Conservation (phyloP, 2,113 vertebrate species). For the Chlorodrepanis virens region DNA sequence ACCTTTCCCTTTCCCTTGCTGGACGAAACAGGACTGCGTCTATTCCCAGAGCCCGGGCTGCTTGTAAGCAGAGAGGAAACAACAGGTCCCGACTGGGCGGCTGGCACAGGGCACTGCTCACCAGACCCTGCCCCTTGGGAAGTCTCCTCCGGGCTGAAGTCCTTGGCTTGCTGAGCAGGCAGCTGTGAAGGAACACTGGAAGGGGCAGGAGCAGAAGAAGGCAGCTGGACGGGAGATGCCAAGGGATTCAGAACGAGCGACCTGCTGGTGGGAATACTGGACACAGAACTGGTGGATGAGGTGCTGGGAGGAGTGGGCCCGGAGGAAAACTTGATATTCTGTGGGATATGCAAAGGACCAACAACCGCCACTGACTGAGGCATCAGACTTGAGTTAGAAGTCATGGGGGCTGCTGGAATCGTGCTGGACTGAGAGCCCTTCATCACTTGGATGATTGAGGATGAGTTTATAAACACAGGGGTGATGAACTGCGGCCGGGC, state of each 20-base stretch:
- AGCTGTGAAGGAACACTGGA: constrained; percentile 54
- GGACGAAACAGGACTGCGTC: constrained; percentile 83
- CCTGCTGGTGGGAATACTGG: constrained; percentile 73
- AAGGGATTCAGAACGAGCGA: constrained; percentile 74
- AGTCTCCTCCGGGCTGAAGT: constrained; percentile 72
- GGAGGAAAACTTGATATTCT: constrained; percentile 87
- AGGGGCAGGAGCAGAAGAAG: constrained; percentile 69
- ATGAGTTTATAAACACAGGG: constrained; percentile 90
- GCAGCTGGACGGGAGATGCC: constrained; percentile 77
- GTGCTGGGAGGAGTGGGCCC: constrained; percentile 70
- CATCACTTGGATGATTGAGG: constrained; percentile 91
- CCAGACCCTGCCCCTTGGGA: constrained; percentile 25
- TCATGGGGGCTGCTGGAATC: constrained; percentile 71
- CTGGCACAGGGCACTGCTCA: constrained; percentile 72
- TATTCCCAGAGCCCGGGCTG: constrained; percentile 79
- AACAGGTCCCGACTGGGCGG: constrained; percentile 76
- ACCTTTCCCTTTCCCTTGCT: constrained; percentile 79
- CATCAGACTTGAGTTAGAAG: constrained; percentile 74
- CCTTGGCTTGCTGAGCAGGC: constrained; percentile 74
- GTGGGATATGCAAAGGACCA: constrained; percentile 86
- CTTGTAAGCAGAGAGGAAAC: constrained; percentile 81
- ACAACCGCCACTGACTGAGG: constrained; percentile 83
- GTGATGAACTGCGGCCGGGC: constrained; percentile 87
- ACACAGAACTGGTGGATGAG: constrained; percentile 63
- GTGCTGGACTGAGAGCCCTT: constrained; percentile 87